Percentiles rank a stretch among this genome's conserved stretches.
These are phyloP conservation scores for Psittacula cyanocephala DNA, from an alignment of 2,113 vertebrate genomes.

Conservation along the genomic window DNA sequence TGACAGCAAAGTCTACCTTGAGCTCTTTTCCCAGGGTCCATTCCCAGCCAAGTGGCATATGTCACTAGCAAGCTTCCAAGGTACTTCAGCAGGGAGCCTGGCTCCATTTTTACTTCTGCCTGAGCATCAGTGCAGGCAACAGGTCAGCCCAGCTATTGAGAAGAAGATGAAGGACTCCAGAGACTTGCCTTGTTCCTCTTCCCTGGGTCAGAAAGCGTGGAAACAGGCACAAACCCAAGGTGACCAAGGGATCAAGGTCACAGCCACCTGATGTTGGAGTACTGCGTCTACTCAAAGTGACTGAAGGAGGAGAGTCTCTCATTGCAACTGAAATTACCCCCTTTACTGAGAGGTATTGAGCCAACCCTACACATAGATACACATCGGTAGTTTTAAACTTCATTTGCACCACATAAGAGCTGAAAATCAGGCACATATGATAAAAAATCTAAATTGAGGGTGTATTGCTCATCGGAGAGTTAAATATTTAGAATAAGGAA, in stretches of 20 bases:
- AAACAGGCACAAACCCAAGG: background rate
- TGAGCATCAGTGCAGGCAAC: background rate
- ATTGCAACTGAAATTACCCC: background rate
- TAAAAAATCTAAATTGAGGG: background rate
- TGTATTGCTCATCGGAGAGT: background rate
- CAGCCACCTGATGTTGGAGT: background rate
- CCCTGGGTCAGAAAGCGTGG: background rate
- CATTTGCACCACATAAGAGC: background rate
- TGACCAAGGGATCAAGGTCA: background rate
- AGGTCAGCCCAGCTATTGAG: background rate
- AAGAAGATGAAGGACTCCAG: background rate
- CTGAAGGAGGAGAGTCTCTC: background rate
- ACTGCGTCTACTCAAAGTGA: background rate
- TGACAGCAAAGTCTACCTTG: background rate
- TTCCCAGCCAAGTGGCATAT: background rate
- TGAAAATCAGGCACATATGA: background rate
- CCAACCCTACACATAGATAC: background rate
- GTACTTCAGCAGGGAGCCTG: background rate
- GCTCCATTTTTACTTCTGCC: background rate
- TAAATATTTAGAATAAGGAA: background rate
- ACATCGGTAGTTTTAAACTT: background rate
- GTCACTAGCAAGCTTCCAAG: background rate
- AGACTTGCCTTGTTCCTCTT: background rate
- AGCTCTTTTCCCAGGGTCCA: background rate
- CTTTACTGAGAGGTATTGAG: background rate